Evolutionary conservation across 2,113 vertebrate genomes (phyloP), one percentile per base, ranked within the genome.

Genomic region (Peromyscus leucopus): DNA sequence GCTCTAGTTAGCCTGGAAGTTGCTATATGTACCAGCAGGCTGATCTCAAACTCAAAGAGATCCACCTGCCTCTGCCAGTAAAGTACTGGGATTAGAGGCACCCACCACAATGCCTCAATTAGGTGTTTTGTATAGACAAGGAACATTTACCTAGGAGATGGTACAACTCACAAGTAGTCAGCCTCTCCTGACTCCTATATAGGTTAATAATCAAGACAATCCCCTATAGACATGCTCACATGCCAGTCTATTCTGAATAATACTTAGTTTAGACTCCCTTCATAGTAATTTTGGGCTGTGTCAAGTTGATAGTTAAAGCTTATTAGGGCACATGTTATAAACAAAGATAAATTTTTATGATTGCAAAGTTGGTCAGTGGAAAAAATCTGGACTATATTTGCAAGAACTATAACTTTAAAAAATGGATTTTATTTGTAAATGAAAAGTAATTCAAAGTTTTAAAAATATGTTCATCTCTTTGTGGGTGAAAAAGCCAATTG

Each of bases 401-500:
- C 1, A 61, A 74, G 55, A 90, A 39, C 24, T 82, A 61, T 97
- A 89, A 48, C 22, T 15, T 86, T 19, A n/a, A 63, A 61, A 22
- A 84, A 39, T 22, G 36, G 1, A 80, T 46, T 74, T 67, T 22
- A 74, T 67, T 89, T 69, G 9, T 42, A 55, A 86, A 42, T 63
- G 21, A 11, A 93, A 89, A 67, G 17, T 71, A 79, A 93, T 55
- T 82, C 86, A 59, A 95, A 28, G 83, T 91, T 69, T 85, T 59
- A 91, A 91, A 36, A 69, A 8, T 39, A 24, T 72, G 39, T 93
- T 92, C 28, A 72, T 61, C 11, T 7, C 39, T 7, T 84, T 88
- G 26, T 90, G 28, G 22, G 19, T 74, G 6, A 76, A 76, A 71
- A 74, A 79, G 4, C 1, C 79, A 88, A 55, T 15, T 83, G 36